phyloP scores from a whole-genome alignment of 2,797 vertebrate species.

The Garrulus glandarius region DNA sequence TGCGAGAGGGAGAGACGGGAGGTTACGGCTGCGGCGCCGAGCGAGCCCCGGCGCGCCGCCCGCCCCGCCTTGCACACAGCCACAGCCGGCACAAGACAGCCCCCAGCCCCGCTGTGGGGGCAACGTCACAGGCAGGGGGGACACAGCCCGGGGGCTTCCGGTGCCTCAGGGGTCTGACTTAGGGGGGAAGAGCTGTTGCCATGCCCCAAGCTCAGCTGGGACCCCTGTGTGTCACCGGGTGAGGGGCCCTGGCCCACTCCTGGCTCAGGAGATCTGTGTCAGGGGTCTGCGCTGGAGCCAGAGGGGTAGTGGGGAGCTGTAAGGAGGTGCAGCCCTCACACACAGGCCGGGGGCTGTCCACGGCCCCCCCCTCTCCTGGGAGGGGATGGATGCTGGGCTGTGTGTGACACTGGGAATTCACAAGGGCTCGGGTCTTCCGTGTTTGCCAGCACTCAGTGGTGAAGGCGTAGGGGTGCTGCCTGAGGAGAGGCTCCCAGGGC shows the following conservation, averaged over 20 bases:
- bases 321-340: fast-evolving
- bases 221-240: fast-evolving
- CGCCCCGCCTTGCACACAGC: background rate
- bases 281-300: fast-evolving
- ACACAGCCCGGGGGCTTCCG: fast-evolving
- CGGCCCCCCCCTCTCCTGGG: fast-evolving
- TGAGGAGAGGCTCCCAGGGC: background rate
- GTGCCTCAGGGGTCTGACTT: fast-evolving
- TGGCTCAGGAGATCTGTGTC: fast-evolving
- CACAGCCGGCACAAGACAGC: background rate
- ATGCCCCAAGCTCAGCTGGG: fast-evolving
- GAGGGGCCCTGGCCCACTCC: fast-evolving
- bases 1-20: background rate
- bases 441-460: background rate
- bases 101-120: background rate
- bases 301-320: fast-evolving
- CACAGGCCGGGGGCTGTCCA: fast-evolving
- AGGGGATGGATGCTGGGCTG: fast-evolving
- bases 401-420: fast-evolving
- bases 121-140: background rate
- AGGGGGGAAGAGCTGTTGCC: background rate
- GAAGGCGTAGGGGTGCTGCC: background rate
- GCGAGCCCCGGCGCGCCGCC: background rate
- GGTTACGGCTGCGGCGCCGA: background rate
- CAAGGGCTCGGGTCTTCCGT: background rate